Base-by-base conservation (phyloP, 1,140 invertebrate genomes). In the Sweltsa coloradensis region DNA sequence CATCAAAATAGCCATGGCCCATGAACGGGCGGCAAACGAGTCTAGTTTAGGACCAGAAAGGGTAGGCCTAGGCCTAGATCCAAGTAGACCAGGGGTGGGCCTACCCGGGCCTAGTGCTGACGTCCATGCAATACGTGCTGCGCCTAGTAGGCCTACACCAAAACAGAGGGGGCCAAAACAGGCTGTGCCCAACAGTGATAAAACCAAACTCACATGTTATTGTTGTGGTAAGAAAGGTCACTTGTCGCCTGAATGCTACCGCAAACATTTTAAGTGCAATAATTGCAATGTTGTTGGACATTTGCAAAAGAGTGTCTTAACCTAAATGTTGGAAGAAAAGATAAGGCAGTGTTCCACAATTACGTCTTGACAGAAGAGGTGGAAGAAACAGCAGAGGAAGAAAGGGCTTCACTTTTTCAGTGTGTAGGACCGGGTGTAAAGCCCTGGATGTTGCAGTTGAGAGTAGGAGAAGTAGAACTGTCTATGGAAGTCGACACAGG, bases 361-460 rank as follows among this genome's bases (percentile, higher is more conserved):
- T 37, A 37, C 23, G n/a, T 37, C 5, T 37, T 37, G 5, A 37
- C 7, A 19, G 36, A 37, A 4, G 36, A 37, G 5, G 23, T 7
- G 18, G 36, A 11, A n/a, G n/a, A n/a, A n/a, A n/a, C n/a, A n/a
- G n/a, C 11, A 37, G 5, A 37, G 23, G 36, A 22, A 19, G 36
- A 37, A 5, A 19, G 18, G 18, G 36, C 36, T 5, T 3, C n/a
- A 37, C 36, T 37, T 5, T 37, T 5, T 37, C 36, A 5, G 36
- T 37, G 18, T 19, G n/a, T 11, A 5, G 36, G 3, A n/a, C 3
- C 11, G 5, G n/a, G 36, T 11, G 23, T 16, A 5, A 25, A 42
- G 41, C 41, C 41, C 7, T 42, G 41, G 41, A 14, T 42, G 5
- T 37, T 42, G 36, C 23, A 16, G 18, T 16, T 37, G 4, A 37